A percentile compares a stretch with the other conserved stretches of the same genome.
Evolutionary conservation across 1,140 invertebrate genomes (phyloP).

Genomic region (Trialeurodes vaporariorum): DNA sequence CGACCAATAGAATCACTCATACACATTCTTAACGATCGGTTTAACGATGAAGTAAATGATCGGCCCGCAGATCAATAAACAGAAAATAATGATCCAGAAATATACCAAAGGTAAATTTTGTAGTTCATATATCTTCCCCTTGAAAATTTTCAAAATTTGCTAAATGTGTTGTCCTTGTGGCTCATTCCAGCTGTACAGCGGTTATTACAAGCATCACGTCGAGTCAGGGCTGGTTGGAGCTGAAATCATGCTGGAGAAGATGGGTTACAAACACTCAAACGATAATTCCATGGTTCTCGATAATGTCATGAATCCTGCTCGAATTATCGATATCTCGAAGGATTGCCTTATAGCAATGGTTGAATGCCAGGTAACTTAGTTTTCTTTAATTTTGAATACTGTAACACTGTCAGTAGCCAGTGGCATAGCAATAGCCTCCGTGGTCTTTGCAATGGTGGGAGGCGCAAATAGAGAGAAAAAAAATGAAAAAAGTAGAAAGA

Average conservation of each 20-base stretch:
- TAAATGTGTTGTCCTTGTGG: slow-evolving; percentile 5
- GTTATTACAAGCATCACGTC: slow-evolving; percentile 76
- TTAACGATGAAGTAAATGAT: no score
- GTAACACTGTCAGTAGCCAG: no score
- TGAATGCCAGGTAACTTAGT: slow-evolving; percentile 59
- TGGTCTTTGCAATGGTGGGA: no score
- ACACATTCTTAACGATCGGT: no score
- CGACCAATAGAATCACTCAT: no score
- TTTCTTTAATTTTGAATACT: slow-evolving; percentile 25
- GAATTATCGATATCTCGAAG: slow-evolving; percentile 51
- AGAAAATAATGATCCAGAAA: not conserved
- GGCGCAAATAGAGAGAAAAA: no score
- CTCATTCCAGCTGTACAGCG: slow-evolving; percentile 66
- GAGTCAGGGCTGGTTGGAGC: slow-evolving; percentile 61
- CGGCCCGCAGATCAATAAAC: no score
- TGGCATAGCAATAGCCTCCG: no score
- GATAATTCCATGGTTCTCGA: slow-evolving; percentile 46
- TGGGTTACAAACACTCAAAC: slow-evolving; percentile 61
- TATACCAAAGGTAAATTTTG: not conserved
- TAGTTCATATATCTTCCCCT: slow-evolving; percentile 2
- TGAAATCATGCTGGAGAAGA: slow-evolving; percentile 58
- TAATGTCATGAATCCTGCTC: slow-evolving; percentile 34
- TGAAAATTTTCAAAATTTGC: not conserved
- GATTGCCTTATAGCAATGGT: slow-evolving; percentile 80
- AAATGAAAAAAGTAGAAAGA: no score